Evolutionary conservation across 2,797 vertebrate genomes (phyloP).

Genomic region (Microchirus variegatus): DNA sequence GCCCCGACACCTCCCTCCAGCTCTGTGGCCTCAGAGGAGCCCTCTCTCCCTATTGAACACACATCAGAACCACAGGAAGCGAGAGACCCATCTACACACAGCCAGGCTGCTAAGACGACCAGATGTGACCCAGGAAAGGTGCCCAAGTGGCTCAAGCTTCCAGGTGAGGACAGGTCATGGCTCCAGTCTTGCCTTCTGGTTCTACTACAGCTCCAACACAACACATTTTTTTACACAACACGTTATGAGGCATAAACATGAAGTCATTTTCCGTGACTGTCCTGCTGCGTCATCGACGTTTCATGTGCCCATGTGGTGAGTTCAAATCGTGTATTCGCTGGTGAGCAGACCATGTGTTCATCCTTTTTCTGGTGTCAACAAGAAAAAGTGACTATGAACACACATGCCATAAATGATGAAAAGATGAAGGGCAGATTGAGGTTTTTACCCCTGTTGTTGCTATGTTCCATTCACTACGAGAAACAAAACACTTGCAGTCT

Average conservation of each 20-base stretch:
- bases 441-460: not conserved
- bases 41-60: constrained; percentile 32
- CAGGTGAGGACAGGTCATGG: constrained; percentile 81
- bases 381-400: not conserved
- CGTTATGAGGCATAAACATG: too few relatives aligned
- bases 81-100: constrained; percentile 28
- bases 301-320: not conserved
- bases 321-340: not conserved
- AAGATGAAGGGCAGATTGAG: not conserved
- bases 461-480: not conserved
- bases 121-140: constrained; percentile 83
- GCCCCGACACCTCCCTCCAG: constrained; percentile 50
- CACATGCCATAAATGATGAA: not conserved
- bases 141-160: constrained; percentile 95
- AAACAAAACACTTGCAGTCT: not conserved
- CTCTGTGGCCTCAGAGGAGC: constrained; percentile 49
- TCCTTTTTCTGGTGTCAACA: not conserved
- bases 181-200: too few relatives aligned
- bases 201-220: too few relatives aligned
- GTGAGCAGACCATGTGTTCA: not conserved
- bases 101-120: constrained; percentile 45
- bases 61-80: constrained; percentile 21
- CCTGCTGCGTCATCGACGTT: not conserved
- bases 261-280: not conserved
- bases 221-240: too few relatives aligned